Percentiles rank a stretch among this genome's conserved stretches.
Evolutionary conservation across 2,113 vertebrate genomes (phyloP).

Genomic region (Neolamprologus modestus): DNA sequence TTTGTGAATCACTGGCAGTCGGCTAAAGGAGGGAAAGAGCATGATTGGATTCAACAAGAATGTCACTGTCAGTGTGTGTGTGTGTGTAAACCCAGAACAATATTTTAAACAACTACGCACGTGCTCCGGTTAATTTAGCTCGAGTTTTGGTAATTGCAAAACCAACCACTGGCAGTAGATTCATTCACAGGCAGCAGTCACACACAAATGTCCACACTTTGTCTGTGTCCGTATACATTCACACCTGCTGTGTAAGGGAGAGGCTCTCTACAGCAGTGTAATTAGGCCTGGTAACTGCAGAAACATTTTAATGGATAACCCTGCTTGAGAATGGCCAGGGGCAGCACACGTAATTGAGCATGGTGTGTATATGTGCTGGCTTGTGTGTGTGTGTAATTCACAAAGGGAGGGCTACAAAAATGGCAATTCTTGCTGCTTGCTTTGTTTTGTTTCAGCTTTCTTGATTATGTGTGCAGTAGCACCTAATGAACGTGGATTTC

Average conservation of each 20-base stretch:
- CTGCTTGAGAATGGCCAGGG: conserved; percentile 38
- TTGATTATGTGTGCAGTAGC: background rate
- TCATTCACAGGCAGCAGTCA: background rate
- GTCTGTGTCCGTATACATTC: background rate
- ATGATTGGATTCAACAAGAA: conserved; percentile 1
- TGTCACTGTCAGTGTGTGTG: background rate
- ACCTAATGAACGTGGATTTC: background rate
- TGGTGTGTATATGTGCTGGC: background rate
- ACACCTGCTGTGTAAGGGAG: conserved; percentile 4
- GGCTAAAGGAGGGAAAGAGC: background rate
- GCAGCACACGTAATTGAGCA: conserved; percentile 32
- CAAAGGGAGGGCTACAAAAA: background rate
- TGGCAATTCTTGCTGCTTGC: background rate
- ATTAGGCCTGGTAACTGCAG: conserved; percentile 52
- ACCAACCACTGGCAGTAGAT: background rate
- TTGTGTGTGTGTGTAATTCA: background rate
- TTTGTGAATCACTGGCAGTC: conserved; percentile 18
- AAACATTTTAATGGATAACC: conserved; percentile 41
- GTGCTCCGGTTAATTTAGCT: conserved; percentile 25
- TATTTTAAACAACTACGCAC: background rate
- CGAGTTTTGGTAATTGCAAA: conserved; percentile 14
- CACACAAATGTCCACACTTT: background rate
- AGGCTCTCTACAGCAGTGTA: conserved; percentile 40
- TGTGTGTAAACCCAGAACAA: background rate
- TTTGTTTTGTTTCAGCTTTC: background rate